Evolutionary conservation across 2,113 vertebrate species (phyloP), one percentile per base, ranked within the genome.

Genomic region (Gnathonemus longibarbis): DNA sequence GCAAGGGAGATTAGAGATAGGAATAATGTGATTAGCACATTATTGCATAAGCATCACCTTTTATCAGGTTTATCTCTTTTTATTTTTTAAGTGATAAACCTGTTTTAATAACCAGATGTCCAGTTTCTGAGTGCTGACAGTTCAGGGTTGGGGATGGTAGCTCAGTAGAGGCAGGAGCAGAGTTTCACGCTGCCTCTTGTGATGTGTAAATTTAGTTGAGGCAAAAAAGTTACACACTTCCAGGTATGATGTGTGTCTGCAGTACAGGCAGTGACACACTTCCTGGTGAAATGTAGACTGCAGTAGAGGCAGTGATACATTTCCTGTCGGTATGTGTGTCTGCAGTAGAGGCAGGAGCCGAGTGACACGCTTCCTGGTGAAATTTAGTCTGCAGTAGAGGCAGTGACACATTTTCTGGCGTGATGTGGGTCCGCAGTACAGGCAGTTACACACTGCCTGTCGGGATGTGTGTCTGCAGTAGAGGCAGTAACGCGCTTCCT

Each of bases 281-380:
- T 62, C 58, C 21, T 62, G 58, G 11, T 86, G 24, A 84, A 48
- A 39, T 89, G 91, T 95, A 46, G 91, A 9, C 58, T 62, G 7
- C 8, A 62, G 58, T n/a, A 62, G 58, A n/a, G 58, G 58, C 46
- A 53, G 52, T 19, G 56, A 9, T 4, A 58, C 56, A 9, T 8
- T 58, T 58, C 7, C 21, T 9, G 21, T 21, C 5, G 6, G 0
- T 21, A 31, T 53, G 3, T 17, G 13, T 15, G 13, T 87, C 1
- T 56, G 27, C 27, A 42, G 6, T n/a, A n/a, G 1, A 9, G 21
- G 56, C 56, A 62, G 46, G 8, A 48, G 46, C 8, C 46, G 46
- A 49, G 58, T 27, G 1, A 66, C n/a, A 66, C n/a, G 0, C 1
- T 66, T 11, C 24, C 8, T 27, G 24, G 2, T 0, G 24, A 0